Evolutionary conservation across 2,888 invertebrate genomes (phyloP), one percentile per base, ranked within the genome.

Genomic region (Aplocera efformata): DNA sequence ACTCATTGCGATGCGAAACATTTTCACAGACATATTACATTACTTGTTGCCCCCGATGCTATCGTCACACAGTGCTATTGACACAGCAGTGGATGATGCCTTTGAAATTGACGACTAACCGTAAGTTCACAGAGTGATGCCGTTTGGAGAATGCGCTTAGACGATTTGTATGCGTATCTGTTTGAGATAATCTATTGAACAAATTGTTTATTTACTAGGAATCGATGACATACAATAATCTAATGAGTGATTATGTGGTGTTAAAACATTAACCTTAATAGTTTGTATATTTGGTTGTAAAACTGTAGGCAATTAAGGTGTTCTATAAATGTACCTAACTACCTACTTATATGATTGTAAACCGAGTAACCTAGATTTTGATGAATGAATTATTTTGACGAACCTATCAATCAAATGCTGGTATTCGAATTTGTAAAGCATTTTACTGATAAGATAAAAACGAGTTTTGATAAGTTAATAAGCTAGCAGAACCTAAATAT

Each of bases 151-250:
- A 50, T 50, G 50, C 48, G 45, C 32, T 42, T 30, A 30, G 40
- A 45, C 38, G 33, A 48, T 43, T 46, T 41, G 44, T 47, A 50
- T 43, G 46, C 37, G 42, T 51, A 26, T 38, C 39, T 35, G 35
- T 48, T 49, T 24, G 42, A 42, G 49, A 49, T 51, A 35, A 46
- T 49, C 39, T 36, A 31, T 39, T 44, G 34, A 24, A 38, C 37
- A 43, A 44, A 45, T 48, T 50, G 49, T 50, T 50, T 52, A 48
- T 51, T 45, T 46, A 42, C 34, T 10, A 40, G 31, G 20, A 28
- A 49, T 40, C 36, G 36, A 29, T 34, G 41, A 39, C 29, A 25
- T 35, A 10, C 20, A 27, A 33, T 43, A 17, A 42, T 46, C 33
- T 28, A 9, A 28, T 22, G 8, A 26, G 5, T 25, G 9, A 35